Evolutionary conservation across 1,140 invertebrate species (phyloP), one percentile per base, ranked within the genome.

Genomic region (Eueides isabella): DNA sequence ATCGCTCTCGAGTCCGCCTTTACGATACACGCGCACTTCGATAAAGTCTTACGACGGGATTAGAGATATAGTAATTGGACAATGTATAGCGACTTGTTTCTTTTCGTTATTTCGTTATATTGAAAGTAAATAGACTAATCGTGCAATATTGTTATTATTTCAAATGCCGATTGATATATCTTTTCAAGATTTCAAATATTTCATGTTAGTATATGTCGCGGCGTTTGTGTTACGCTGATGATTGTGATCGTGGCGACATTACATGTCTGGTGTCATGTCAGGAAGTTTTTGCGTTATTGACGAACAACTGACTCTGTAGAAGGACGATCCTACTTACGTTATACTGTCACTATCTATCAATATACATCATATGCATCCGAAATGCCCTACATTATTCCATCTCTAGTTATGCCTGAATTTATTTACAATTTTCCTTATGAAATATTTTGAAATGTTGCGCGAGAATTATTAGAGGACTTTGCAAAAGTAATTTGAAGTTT

Each of bases 401-500:
- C 65, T 55, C 71, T 72, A 68, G 44, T 67, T 72, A 48, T n/a
- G 14, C 55, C 33, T 67, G 61, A 86, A 85, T 83, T 85, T 86
- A 86, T 88, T 88, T 85, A 87, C 80, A 86, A 87, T 87, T 86
- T 86, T 88, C 85, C 79, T 81, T 87, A 86, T 85, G 85, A 85
- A 88, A 86, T 85, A 82, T 84, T 88, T 79, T 64, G 80, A 81
- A 85, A 70, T 70, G 75, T 79, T 83, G 61, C 72, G 72, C 73
- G 70, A 74, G 78, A 88, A 88, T 87, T 88, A 87, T 87, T 79
- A 80, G 35, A 55, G 74, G 80, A 88, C 77, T 88, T 87, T 72
- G 44, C 28, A 41, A 33, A 81, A 85, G 79, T 86, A 82, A 85
- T 86, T 84, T 77, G 44, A 74, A 85, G 80, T 84, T 85, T 83